Conservation (phyloP, 1,140 invertebrate species). For the Yoshiicerus persimilis region DNA sequence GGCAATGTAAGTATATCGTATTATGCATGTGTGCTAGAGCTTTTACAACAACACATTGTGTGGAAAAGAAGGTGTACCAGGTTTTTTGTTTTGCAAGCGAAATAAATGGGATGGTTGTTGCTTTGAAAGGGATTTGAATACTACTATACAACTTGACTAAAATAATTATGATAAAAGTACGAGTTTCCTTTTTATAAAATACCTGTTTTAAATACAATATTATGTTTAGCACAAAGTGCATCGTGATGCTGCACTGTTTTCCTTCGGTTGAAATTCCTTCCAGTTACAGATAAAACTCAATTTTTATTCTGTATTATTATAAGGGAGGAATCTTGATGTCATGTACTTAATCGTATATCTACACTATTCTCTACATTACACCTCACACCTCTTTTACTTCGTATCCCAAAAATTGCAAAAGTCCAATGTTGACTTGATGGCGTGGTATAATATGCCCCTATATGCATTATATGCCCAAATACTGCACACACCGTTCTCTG, state of each 20-base stretch:
- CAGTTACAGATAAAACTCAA: neutral
- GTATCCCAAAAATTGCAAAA: too few species aligned
- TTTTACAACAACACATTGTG: neutral
- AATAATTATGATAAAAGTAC: neutral
- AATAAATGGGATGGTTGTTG: neutral
- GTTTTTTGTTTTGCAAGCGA: neutral
- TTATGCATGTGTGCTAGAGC: neutral
- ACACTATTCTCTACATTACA: too few species aligned
- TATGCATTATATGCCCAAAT: too few species aligned
- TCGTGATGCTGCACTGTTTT: neutral
- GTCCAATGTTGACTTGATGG: too few species aligned
- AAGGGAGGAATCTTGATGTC: neutral
- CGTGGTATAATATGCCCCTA: too few species aligned
- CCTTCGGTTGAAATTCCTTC: neutral
- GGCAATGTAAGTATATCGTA: neutral
- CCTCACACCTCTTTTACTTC: too few species aligned
- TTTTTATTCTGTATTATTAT: neutral
- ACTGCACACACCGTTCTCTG: too few species aligned
- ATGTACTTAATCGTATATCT: too few species aligned
- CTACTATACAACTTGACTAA: neutral
- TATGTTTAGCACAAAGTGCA: neutral
- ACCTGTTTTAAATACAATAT: neutral
- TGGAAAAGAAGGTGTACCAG: neutral
- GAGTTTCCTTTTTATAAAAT: neutral
- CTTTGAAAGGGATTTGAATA: neutral